phyloP scores from a whole-genome alignment of 2,797 vertebrate species.

The Lithobates sylvaticus region DNA sequence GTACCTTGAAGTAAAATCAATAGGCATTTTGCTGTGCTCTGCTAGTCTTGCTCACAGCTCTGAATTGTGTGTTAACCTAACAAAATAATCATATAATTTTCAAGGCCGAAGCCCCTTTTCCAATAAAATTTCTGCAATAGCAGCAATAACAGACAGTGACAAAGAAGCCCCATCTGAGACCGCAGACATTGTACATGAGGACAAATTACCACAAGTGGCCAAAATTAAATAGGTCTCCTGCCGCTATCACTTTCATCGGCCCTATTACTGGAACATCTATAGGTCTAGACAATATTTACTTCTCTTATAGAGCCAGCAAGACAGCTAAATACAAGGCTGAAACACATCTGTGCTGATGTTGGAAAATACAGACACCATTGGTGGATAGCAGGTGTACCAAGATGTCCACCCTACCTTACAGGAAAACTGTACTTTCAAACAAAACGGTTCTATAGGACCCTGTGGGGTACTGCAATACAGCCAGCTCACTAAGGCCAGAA shows the following conservation, averaged over 20 bases:
- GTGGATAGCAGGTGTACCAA: too few species aligned
- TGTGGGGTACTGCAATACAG: too few species aligned
- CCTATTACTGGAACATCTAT: not conserved
- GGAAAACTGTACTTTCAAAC: too few species aligned
- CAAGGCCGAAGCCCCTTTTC: conserved; percentile 39
- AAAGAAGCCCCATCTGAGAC: conserved; percentile 21
- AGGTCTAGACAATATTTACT: not conserved
- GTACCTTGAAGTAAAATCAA: conserved; percentile 53
- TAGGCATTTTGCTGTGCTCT: conserved; percentile 51
- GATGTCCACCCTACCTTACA: too few species aligned
- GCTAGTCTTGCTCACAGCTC: conserved; percentile 44
- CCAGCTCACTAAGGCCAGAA: too few species aligned
- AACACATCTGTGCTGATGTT: too few species aligned
- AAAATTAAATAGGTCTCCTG: conserved; percentile 16
- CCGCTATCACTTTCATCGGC: not conserved
- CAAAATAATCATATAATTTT: not conserved
- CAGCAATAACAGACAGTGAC: conserved; percentile 52
- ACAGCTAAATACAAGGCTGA: not conserved
- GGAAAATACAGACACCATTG: too few species aligned
- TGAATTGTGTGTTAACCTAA: conserved; percentile 10
- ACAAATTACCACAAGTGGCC: conserved; percentile 13
- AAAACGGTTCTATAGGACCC: too few species aligned
- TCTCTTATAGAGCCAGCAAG: not conserved
- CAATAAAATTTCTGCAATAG: conserved; percentile 37
- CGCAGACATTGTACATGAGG: conserved; percentile 7